Evolutionary conservation across 53 echinoderm and acorn worm species (phyloP), one percentile per base, ranked within the genome.

Genomic region (Paracentrotus lividus): DNA sequence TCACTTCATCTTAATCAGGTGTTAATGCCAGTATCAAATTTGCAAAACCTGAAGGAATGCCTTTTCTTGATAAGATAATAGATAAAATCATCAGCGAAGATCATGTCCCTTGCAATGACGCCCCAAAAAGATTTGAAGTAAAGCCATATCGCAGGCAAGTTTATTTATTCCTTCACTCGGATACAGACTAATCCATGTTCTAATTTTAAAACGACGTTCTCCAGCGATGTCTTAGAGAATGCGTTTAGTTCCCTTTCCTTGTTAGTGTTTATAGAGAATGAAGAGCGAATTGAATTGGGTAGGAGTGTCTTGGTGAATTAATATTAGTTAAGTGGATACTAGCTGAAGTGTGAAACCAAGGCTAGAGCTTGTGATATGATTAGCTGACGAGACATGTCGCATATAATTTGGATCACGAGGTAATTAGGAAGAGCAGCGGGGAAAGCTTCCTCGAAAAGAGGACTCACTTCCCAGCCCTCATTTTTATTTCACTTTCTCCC

Each of bases 311-410:
- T 59, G 5, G 23, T 59, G 59, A 59, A 59, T 59, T 64, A 64
- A 1, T 31, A 38, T 4, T 36, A 14, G 16, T 68, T 36, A 33
- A 68, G 18, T 36, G 72, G 72, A 72, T 40, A 38, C 14, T 40
- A 40, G 38, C 42, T 72, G 72, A 72, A 72, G 72, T 72, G 72
- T 72, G 72, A 72, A 72, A 72, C 18, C 18, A 57, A 21, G 57
- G 57, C 57, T 21, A 57, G 40, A 20, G 40, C 4, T 20, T 21
- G 36, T 40, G 7, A 40, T 72, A 72, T 36, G 81, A 81, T 45
- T 81, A 47, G 13, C 45, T 81, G 81, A 26, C 49, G 81, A 81
- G 81, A 81, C 81, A 34, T 81, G 81, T 81, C 81, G 23, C 24
- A 24, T 45, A 12, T 26, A 81, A 81, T 81, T 81, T 81, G 47